Base-by-base conservation (phyloP, 2,113 vertebrate species). In the Nannobrachium achirus region DNA sequence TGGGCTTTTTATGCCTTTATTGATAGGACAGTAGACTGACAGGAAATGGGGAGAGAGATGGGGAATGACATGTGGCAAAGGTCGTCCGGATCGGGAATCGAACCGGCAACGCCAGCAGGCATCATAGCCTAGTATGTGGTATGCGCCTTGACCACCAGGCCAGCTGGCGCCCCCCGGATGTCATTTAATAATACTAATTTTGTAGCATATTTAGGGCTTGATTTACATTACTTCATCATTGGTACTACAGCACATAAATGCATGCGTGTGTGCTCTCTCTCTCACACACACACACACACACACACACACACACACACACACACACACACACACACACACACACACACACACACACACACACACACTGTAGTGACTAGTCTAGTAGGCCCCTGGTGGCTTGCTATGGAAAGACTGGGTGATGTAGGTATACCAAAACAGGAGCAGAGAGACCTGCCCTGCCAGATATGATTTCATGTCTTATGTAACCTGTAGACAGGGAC, bases 401-500 rank as follows among this genome's bases (percentile, higher is more conserved):
- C 69, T 77, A 73, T 83, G 85, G 70, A 89, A 86, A 87, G 66
- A 79, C 55, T 75, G 66, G 75, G 77, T 73, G 83, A 79, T 83
- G 76, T 72, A 68, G 72, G 77, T 76, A 82, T 75, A 79, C 71
- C 72, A 79, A 71, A 86, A 76, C 61, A 45, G 73, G 71, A 86
- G 71, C 62, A 56, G 60, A 20, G 75, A 78, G 68, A 69, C 58
- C 4, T 75, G 71, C 68, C 46, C 56, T 87, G 83, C 88, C 88
- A 91, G 83, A 85, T 89, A 86, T 86, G 86, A 89, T 83, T 87
- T 91, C 83, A 90, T 86, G 71, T 78, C 55, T 89, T 86, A 80
- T 61, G 45, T 85, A 78, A 90, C 70, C 61, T 52, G 33, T 18
- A 72, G 70, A 79, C 67, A 72, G 69, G 75, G 68, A 66, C 46